phyloP scores from a whole-genome alignment of 2,888 invertebrate species.

The Synergus laeviventris region DNA sequence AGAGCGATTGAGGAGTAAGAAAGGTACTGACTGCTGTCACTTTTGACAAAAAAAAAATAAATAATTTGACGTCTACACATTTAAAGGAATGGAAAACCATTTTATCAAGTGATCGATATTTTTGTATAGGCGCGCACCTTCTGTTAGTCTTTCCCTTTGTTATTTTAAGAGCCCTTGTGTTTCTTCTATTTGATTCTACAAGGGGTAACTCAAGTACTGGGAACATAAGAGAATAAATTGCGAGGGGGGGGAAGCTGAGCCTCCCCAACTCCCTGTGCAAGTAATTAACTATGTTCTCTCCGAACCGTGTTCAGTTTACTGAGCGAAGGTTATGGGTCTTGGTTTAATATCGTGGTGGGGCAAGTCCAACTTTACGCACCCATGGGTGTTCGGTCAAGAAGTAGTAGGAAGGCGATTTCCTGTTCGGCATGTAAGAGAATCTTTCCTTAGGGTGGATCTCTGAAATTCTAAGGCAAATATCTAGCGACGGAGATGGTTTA shows the following conservation, averaged over 20 bases:
- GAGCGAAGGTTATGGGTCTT: constrained; percentile 20
- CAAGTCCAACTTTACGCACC: constrained; percentile 26
- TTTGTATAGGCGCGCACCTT: not conserved
- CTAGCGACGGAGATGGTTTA: too few relatives aligned
- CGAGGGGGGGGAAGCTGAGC: not conserved
- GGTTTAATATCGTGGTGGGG: not conserved
- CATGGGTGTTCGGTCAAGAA: not conserved
- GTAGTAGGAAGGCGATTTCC: not conserved
- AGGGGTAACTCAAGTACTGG: not conserved
- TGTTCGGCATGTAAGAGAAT: not conserved
- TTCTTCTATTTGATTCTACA: not conserved
- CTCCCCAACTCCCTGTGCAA: constrained; percentile 5
- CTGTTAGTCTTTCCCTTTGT: not conserved
- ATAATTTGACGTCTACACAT: not conserved
- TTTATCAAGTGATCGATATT: not conserved
- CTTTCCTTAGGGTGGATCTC: constrained; percentile 1
- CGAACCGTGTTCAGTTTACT: constrained; percentile 22
- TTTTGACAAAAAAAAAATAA: not conserved
- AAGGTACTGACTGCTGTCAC: not conserved
- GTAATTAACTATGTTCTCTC: constrained; percentile 34
- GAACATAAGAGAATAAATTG: not conserved
- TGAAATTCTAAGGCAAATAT: too few relatives aligned
- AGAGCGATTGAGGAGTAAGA: not conserved
- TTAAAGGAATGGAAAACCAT: not conserved
- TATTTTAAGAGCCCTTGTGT: constrained; percentile 6